Conservation (phyloP, 2,888 invertebrate genomes). For the Tiliacea citrago region DNA sequence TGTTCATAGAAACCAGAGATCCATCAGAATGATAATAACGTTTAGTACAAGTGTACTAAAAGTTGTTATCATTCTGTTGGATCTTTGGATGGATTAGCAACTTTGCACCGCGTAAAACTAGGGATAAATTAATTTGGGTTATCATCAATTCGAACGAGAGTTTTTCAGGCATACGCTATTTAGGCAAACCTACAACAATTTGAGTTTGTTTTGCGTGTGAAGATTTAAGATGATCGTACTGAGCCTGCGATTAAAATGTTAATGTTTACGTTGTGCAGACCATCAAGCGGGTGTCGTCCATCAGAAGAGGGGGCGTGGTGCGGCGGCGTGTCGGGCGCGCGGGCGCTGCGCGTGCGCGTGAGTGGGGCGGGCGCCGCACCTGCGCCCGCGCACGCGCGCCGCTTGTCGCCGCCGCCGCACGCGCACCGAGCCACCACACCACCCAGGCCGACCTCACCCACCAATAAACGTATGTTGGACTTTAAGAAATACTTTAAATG, state of each 20-base stretch:
- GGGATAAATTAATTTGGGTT: not conserved
- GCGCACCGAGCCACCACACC: conserved; percentile 87
- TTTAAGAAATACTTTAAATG: not conserved
- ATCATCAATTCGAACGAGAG: not conserved
- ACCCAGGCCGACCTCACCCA: conserved; percentile 75
- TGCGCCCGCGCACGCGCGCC: conserved; percentile 84
- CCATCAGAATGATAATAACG: no score
- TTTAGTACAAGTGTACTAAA: no score
- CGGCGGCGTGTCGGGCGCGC: conserved; percentile 77
- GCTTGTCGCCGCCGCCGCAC: conserved; percentile 86
- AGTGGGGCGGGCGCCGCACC: conserved; percentile 73
- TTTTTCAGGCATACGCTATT: not conserved
- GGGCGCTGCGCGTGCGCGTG: conserved; percentile 85
- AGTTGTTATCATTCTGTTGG: not conserved
- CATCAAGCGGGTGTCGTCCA: conserved; percentile 85
- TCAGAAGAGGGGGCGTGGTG: conserved; percentile 81
- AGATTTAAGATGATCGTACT: no score
- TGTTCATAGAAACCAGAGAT: no score
- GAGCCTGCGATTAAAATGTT: not conserved
- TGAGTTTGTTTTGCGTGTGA: not conserved
- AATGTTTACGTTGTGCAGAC: conserved; percentile 71
- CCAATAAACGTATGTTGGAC: conserved; percentile 74
- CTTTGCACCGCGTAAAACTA: not conserved
- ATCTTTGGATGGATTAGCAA: not conserved
- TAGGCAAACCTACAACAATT: not conserved